phyloP scores from a whole-genome alignment of 2,797 vertebrate species.

The Xiphorhynchus erythropygius region DNA sequence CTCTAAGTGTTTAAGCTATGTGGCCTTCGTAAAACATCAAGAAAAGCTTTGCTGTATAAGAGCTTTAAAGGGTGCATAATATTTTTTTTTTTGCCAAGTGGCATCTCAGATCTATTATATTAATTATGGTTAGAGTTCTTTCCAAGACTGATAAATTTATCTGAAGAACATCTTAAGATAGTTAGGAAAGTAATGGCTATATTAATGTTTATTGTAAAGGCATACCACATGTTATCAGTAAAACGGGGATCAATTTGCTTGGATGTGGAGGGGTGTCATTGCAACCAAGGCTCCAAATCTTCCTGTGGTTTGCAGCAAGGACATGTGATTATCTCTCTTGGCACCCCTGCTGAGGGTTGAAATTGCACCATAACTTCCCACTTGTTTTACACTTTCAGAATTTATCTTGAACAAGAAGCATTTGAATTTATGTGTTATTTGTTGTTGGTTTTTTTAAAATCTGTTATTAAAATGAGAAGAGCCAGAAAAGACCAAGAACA shows the following conservation, averaged over 20 bases:
- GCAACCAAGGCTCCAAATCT: background rate
- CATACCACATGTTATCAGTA: accelerated
- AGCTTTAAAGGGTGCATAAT: background rate
- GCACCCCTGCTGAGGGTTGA: background rate
- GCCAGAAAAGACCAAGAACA: background rate
- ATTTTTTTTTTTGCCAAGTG: background rate
- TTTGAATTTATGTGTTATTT: background rate
- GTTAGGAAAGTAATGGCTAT: background rate
- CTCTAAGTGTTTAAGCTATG: background rate
- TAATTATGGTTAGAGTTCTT: background rate
- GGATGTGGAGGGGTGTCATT: accelerated
- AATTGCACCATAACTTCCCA: background rate
- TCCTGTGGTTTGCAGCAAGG: accelerated
- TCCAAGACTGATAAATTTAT: background rate
- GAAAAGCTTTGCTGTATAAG: background rate
- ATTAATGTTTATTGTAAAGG: background rate
- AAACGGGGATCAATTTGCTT: background rate
- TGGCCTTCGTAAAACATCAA: background rate
- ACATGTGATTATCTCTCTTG: background rate
- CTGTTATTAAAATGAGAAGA: background rate
- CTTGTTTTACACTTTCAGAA: background rate
- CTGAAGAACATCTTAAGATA: background rate
- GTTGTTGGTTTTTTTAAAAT: background rate
- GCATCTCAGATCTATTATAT: background rate
- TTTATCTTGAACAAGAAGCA: background rate